Conservation (phyloP, 2,113 vertebrate species). For the Gymnorhina tibicen region DNA sequence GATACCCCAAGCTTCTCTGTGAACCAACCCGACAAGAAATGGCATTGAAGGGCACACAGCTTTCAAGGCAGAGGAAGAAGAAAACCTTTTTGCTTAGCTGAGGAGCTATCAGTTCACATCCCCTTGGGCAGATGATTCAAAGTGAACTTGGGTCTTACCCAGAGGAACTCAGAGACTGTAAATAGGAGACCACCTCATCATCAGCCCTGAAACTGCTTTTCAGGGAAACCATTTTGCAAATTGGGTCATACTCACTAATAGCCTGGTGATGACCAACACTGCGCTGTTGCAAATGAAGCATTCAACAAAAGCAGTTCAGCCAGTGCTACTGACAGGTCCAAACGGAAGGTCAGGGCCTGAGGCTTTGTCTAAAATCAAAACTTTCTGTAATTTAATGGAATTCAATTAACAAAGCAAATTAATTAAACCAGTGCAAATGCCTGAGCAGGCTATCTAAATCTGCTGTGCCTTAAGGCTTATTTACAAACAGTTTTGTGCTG, state of each 20-base stretch:
- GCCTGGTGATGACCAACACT: background rate
- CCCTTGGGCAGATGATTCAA: background rate
- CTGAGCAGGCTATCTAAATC: background rate
- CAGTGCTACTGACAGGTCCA: background rate
- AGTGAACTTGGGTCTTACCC: background rate
- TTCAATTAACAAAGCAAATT: conserved; percentile 18
- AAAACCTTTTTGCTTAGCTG: background rate
- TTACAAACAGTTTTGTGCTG: conserved; percentile 34
- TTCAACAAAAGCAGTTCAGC: background rate
- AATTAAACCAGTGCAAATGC: conserved; percentile 19
- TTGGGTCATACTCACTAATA: background rate
- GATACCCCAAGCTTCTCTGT: background rate
- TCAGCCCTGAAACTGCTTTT: background rate
- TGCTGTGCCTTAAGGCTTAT: background rate
- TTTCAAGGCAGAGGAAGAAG: background rate
- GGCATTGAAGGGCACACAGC: background rate
- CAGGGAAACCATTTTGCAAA: background rate
- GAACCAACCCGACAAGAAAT: background rate
- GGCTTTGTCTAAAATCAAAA: conserved; percentile 9
- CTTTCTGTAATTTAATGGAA: background rate
- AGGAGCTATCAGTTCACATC: background rate
- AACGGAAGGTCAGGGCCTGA: background rate
- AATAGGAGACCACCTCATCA: background rate
- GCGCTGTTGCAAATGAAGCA: background rate
- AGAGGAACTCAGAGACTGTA: background rate